A percentile compares a stretch with the other conserved stretches of the same genome.
Evolutionary conservation across 2,113 vertebrate species (phyloP).

Genomic region (Myrmecophaga tridactyla): DNA sequence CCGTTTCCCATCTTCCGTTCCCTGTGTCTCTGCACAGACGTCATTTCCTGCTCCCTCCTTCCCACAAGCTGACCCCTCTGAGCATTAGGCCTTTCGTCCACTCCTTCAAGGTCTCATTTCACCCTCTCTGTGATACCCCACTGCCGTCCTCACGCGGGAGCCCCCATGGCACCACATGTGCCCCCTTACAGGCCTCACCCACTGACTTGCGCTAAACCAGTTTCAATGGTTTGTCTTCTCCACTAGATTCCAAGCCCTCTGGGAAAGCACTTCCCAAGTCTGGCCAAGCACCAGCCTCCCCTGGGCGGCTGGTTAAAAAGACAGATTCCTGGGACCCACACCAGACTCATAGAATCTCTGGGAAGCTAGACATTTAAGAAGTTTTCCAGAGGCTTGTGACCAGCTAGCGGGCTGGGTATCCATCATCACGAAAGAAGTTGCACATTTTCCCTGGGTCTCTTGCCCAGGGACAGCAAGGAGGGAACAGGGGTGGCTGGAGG

Average conservation of each 20-base stretch:
- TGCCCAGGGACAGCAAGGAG: background rate
- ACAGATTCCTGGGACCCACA: background rate
- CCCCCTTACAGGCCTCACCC: background rate
- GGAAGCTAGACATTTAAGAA: background rate
- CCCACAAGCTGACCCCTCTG: background rate
- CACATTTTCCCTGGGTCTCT: background rate
- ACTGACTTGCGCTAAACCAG: background rate
- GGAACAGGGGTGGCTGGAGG: background rate
- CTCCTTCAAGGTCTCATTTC: background rate
- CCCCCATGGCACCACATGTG: no score
- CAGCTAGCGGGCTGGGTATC: background rate
- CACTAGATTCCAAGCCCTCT: background rate
- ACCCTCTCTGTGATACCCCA: background rate
- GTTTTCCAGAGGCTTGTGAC: background rate
- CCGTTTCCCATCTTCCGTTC: background rate
- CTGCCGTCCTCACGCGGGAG: no score
- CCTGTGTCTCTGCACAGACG: background rate
- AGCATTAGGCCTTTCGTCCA: background rate
- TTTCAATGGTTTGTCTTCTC: background rate
- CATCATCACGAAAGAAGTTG: fast-evolving
- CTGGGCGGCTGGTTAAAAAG: background rate
- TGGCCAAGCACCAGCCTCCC: background rate
- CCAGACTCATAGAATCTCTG: background rate
- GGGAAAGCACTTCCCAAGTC: background rate
- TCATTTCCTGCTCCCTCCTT: background rate